Evolutionary conservation across 2,888 invertebrate species (phyloP).

Genomic region (Acleris cristana): DNA sequence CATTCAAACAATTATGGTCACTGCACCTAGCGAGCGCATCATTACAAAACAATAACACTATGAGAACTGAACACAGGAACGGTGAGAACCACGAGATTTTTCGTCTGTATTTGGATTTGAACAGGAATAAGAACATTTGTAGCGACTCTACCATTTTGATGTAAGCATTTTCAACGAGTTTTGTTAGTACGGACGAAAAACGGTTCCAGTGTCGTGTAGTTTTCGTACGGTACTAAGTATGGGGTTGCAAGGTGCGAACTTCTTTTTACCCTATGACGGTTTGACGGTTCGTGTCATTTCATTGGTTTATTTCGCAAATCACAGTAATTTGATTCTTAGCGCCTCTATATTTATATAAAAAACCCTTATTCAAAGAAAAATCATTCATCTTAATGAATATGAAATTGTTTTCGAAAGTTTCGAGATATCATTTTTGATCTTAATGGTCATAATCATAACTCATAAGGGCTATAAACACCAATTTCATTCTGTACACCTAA

Average conservation of each 20-base stretch:
- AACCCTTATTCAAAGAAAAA: too few relatives aligned
- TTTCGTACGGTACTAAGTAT: slow-evolving; percentile 80
- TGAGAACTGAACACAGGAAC: slow-evolving; percentile 79
- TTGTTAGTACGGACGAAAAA: slow-evolving; percentile 74
- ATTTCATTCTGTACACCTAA: too few relatives aligned
- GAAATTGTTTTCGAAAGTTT: too few relatives aligned
- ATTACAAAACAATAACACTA: slow-evolving; percentile 83
- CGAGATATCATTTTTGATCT: neutral
- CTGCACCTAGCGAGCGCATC: slow-evolving; percentile 77
- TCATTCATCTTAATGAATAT: too few relatives aligned
- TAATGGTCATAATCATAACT: neutral
- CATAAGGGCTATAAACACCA: too few relatives aligned
- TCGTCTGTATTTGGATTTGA: slow-evolving; percentile 93
- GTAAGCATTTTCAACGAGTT: slow-evolving; percentile 83
- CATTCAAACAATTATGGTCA: slow-evolving; percentile 83
- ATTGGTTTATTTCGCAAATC: neutral
- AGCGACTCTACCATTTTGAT: slow-evolving; percentile 91
- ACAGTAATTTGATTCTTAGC: neutral
- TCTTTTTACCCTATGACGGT: slow-evolving; percentile 5
- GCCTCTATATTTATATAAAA: neutral
- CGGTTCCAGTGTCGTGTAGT: slow-evolving; percentile 76
- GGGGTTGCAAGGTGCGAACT: slow-evolving; percentile 55
- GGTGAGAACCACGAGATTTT: slow-evolving; percentile 85
- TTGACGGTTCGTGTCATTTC: slow-evolving; percentile 2
- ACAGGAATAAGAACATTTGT: slow-evolving; percentile 94